A percentile compares a stretch with the other conserved stretches of the same genome.
phyloP scores from a whole-genome alignment of 2,888 invertebrate species.

The Sesamia inferens region DNA sequence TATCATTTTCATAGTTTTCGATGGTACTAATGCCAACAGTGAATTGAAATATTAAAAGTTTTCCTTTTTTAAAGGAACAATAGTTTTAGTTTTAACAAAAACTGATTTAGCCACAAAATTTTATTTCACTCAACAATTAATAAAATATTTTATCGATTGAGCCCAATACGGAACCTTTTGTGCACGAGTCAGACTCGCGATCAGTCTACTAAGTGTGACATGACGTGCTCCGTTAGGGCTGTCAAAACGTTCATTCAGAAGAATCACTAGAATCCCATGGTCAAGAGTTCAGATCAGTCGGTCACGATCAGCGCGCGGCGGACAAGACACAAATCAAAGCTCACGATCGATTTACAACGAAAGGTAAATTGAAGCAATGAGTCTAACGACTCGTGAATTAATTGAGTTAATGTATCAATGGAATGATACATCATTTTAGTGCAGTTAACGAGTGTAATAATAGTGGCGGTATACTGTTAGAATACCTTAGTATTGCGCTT shows the following conservation, averaged over 20 bases:
- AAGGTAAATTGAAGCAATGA: constrained; percentile 52
- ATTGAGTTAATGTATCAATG: constrained; percentile 65
- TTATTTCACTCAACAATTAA: neutral
- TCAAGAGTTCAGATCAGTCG: constrained; percentile 72
- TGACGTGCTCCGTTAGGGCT: constrained; percentile 71
- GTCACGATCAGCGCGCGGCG: constrained; percentile 74
- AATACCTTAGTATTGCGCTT: constrained; percentile 40
- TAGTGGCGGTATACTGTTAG: constrained; percentile 40
- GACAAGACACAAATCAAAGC: constrained; percentile 72
- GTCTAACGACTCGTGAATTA: constrained; percentile 57
- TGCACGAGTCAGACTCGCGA: neutral
- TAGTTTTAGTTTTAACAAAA: neutral
- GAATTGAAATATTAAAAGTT: too few relatives aligned
- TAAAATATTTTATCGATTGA: neutral
- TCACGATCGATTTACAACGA: constrained; percentile 70
- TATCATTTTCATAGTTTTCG: too few relatives aligned
- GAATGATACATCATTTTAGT: constrained; percentile 56
- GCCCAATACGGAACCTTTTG: constrained; percentile 3
- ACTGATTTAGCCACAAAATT: neutral
- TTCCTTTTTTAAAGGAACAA: too few relatives aligned
- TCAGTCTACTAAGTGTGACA: constrained; percentile 52
- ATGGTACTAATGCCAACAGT: too few relatives aligned
- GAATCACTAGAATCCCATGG: constrained; percentile 57
- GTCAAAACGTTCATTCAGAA: constrained; percentile 56
- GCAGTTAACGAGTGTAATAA: constrained; percentile 55